Base-by-base conservation (phyloP, 2,797 vertebrate genomes). In the Phrynocephalus forsythii region DNA sequence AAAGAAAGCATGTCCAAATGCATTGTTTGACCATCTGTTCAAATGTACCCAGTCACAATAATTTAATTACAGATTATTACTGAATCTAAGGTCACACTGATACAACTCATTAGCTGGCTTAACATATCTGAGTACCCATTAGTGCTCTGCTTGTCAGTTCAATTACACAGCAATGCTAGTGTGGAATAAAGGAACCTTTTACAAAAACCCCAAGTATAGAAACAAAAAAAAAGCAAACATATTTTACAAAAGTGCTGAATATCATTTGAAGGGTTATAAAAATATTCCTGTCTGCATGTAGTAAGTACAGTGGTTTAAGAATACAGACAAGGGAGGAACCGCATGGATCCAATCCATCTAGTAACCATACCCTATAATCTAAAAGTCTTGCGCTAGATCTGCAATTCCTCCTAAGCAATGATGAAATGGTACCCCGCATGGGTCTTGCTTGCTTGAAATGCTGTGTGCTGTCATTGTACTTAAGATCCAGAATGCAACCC, bases 51-150 rank as follows among this genome's bases (percentile, higher is more conserved):
- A 5, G 60, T 84, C 30, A 83, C 83, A 87, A 89, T 89, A 71
- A 15, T 84, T 90, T 79, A 88, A 90, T 68, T 84, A 72, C 30
- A 86, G 52, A 79, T 89, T 80, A 75, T 89, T 83, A 76, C 30
- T 83, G 63, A 84, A 80, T 79, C 77, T 87, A 90, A 92, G 89
- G 89, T 69, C 77, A 79, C 30, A 79, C 56, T 90, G 69, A 78
- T 84, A 88, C 75, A 90, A 84, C 88, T 95, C 95, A 94, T 95
- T 95, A 94, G 83, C 56, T 91, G 89, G 79, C 30, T 94, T 91
- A 83, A 92, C 89, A 79, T 89, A 92, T 90, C 89, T 92, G 92
- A 92, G 89, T n/a, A 38, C 82, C 77, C 87, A 90, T 94, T 92
- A 94, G 87, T 79, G 78, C 84, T 87, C 91, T 79, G 80, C 93